Base-by-base conservation (phyloP, 2,113 vertebrate species). In the Axis porcinus region DNA sequence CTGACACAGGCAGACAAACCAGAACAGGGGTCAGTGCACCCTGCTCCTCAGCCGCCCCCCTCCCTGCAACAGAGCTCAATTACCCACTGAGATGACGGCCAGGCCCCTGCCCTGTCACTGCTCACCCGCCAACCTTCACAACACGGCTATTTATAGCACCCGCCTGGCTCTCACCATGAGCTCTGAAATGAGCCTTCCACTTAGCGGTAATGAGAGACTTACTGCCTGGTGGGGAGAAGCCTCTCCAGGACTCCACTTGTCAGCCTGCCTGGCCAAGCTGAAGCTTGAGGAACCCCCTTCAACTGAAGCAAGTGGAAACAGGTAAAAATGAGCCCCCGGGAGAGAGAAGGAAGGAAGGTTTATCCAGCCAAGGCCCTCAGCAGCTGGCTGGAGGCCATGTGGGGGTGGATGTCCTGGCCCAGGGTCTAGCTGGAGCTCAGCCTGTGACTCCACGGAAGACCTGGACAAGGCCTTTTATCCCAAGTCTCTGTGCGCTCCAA, bases 131-230 rank as follows among this genome's bases (percentile, higher is more conserved):
- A 97, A 55, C 90, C 96, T 98, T 96, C 96, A 95, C 95, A 95
- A 89, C 78, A 81, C 4, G 2, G 97, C 91, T 98, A 98, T 98
- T 98, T 98, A 98, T 98, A 98, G 96, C 74, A 74, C 54, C 84
- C 0, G 52, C 74, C 79, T 1, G 8, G 96, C 97, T 95, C 97
- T 98, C 95, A 87, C 96, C 62, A 55, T 0, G 47, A 95, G 95
- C 94, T 97, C 94, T 88, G 92, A 96, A 96, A 97, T 86, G 97
- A 97, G 83, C 97, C 96, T 92, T 98, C 90, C 94, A 96, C 97
- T 98, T 92, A 96, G n/a, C 86, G 0, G 87, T 89, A 95, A 98
- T 97, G 92, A 98, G 83, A 95, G 92, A 82, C 87, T 97, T 79
- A 96, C 13, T 30, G 27, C 82, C 85, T n/a, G 30, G 97, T n/a